Evolutionary conservation across 2,113 vertebrate species (phyloP).

Genomic region (Nothobranchius kuhntae): DNA sequence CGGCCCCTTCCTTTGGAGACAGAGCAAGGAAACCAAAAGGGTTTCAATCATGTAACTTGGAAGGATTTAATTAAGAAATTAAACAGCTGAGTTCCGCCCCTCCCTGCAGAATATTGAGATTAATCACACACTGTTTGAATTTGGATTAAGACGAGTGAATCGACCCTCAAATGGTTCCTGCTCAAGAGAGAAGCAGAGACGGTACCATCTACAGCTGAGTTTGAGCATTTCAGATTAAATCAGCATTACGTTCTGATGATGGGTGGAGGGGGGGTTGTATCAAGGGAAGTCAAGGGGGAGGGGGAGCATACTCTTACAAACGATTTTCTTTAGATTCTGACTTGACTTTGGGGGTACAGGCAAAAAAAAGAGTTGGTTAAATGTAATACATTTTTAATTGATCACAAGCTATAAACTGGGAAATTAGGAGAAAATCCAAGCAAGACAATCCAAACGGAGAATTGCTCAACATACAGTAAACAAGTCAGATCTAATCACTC

Average conservation of each 20-base stretch:
- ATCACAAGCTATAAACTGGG: too few species aligned
- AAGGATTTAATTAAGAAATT: conserved; percentile 38
- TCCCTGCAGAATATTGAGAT: too few species aligned
- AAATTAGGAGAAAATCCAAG: too few species aligned
- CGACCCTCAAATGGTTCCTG: conserved; percentile 23
- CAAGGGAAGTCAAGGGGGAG: conserved; percentile 44
- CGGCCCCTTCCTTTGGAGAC: too few species aligned
- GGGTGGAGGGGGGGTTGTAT: conserved; percentile 42
- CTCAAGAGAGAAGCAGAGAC: conserved; percentile 18
- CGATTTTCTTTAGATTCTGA: conserved; percentile 29
- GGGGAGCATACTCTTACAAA: conserved; percentile 51
- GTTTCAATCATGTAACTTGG: too few species aligned
- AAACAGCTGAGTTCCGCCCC: conserved; percentile 2
- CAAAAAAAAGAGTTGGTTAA: too few species aligned
- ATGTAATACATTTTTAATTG: too few species aligned
- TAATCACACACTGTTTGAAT: conserved; percentile 22
- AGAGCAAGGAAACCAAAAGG: too few species aligned
- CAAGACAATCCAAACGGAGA: too few species aligned
- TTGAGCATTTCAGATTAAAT: conserved; percentile 66
- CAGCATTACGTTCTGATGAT: conserved; percentile 62
- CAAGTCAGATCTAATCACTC: conserved; percentile 15
- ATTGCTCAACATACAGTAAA: background rate
- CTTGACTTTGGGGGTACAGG: too few species aligned
- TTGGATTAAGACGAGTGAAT: conserved; percentile 42
- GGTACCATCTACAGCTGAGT: conserved; percentile 32